Base-by-base conservation (phyloP, 2,113 vertebrate species). In the Saimiri boliviensis region DNA sequence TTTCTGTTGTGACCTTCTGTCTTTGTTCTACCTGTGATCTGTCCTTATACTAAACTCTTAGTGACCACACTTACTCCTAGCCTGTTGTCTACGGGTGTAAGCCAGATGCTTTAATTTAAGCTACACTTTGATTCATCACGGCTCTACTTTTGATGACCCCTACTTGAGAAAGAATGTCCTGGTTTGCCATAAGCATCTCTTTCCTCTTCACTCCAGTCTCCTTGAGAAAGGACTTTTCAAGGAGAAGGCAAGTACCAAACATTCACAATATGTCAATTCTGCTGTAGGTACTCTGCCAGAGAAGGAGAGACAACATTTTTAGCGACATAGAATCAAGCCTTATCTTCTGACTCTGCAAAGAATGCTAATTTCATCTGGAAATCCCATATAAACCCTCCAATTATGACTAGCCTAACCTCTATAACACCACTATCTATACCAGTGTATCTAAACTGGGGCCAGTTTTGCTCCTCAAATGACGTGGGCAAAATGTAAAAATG, bases 351-450 rank as follows among this genome's bases (percentile, higher is more conserved):
- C n/a, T 40, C 5, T 76, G 25, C 20, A 52, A 47, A 35, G 27
- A 73, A 30, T 10, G 27, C 4, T n/a, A 19, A 1, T 21, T 84
- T 87, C 19, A 42, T 73, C 63, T 42, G 14, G 37, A 25, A 77
- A 86, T 23, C 6, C 0, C 54, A 74, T 3, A 30, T 37, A 40
- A 86, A 54, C 4, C 20, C 21, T 45, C 1, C 19, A 21, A 9
- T 52, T 56, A 42, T 5, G 23, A 60, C 5, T 3, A 19, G 4
- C 0, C 12, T 6, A 35, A 6, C 1, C 8, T n/a, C 40, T 63
- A 8, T 8, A 40, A 40, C 4, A 74, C 1, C n/a, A 11, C 6
- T 16, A 1, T 47, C 21, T 79, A 17, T 2, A 2, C 14, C 30
- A 16, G 6, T 12, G 3, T 10, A 49, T 94, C 66, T 88, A 40